Evolutionary conservation across 2,113 vertebrate species (phyloP), one percentile per base, ranked within the genome.

Genomic region (Nansenia antarctica): DNA sequence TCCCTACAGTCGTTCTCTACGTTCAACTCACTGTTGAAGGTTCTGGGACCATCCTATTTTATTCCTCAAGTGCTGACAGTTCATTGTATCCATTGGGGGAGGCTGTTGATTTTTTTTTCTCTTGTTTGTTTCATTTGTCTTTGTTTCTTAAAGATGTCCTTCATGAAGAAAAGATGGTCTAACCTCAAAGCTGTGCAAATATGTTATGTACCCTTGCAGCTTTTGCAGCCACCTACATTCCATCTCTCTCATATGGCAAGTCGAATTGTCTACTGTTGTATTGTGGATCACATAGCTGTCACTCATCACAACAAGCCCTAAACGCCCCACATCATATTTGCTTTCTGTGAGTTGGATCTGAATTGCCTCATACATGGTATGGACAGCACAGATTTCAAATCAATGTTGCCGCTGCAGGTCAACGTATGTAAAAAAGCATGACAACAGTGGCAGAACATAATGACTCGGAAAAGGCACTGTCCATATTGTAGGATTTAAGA

Each of bases 401-500:
- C 42, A 72, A n/a, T n/a, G n/a, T n/a, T n/a, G n/a, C n/a, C n/a
- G 69, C 72, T 80, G 68, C 77, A 72, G 67, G 77, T 85, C 79
- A 85, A 74, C 62, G 29, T 78, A 65, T 72, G 76, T 77, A 75
- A n/a, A 82, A 75, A 72, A 79, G 69, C 67, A 42, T 87, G 80
- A 84, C 82, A 86, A 77, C 69, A 80, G 76, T 2, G 55, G 34
- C 82, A 58, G 77, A 77, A 62, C 81, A 75, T 79, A 88, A 85
- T 82, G 74, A 72, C 67, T 60, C 81, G 82, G 78, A 76, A n/a
- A 79, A 88, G 86, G 83, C 86, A 67, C 72, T 76, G 78, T 59
- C 83, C 86, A 83, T 89, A 86, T 89, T 89, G 86, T 80, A 79
- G 83, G 85, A 87, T 88, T 88, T 89, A 88, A 83, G 72, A 72